Percentiles rank a stretch among this genome's conserved stretches.
Conservation (phyloP, 2,113 vertebrate genomes). For the Phalacrocorax carbo region DNA sequence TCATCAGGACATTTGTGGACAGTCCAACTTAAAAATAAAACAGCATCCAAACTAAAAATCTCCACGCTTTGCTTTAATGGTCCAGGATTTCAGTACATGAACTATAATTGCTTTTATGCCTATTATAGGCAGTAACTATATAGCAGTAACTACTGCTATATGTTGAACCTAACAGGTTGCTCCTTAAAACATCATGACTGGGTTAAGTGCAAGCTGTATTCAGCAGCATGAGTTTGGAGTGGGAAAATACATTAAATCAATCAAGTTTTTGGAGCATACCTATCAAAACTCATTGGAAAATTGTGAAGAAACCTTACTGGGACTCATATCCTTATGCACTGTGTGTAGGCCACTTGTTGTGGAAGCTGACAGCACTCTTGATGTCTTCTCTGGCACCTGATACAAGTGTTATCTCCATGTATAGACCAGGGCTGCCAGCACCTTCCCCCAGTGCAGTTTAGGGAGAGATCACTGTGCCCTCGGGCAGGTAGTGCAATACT, state of each 20-base stretch:
- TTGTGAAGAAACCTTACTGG: not conserved
- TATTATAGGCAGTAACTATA: no score
- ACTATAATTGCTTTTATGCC: not conserved
- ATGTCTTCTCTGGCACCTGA: not conserved
- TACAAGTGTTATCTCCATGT: fast-evolving
- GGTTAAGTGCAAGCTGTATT: not conserved
- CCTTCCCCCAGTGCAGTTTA: no score
- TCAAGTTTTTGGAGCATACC: not conserved
- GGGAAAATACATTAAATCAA: not conserved
- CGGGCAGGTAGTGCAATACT: not conserved
- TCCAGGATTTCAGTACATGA: not conserved
- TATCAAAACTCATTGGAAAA: not conserved
- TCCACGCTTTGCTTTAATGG: not conserved
- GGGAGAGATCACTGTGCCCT: not conserved
- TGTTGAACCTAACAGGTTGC: not conserved
- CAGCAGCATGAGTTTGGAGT: not conserved
- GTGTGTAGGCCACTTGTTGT: not conserved
- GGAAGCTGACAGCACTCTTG: not conserved
- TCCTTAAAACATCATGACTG: not conserved
- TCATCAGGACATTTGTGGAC: fast-evolving
- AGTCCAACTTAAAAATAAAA: not conserved
- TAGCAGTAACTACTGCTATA: not conserved
- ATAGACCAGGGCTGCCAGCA: not conserved
- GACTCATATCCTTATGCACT: no score
- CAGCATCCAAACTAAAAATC: not conserved